These are phyloP conservation scores for Diachrysia chrysitis DNA, from an alignment of 2,888 invertebrate genomes.

Conservation along the genomic window DNA sequence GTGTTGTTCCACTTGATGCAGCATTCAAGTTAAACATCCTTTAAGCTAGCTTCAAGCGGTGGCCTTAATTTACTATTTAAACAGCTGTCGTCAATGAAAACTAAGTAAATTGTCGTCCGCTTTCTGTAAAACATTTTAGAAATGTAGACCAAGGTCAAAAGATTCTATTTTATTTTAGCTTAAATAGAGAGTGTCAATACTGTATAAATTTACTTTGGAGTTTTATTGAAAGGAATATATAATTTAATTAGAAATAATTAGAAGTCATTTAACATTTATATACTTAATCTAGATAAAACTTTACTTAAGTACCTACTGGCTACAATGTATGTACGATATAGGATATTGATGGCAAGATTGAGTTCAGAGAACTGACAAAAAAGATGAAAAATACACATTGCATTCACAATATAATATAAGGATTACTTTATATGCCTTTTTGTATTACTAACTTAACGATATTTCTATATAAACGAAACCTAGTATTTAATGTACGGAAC, in stretches of 20 bases:
- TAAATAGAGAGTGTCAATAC: background rate
- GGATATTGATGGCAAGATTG: too few species aligned
- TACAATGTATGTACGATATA: too few species aligned
- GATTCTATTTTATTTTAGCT: background rate
- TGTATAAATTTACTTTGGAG: background rate
- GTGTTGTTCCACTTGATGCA: constrained; percentile 1
- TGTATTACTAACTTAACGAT: too few species aligned
- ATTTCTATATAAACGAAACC: too few species aligned
- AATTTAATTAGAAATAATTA: background rate
- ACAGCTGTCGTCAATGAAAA: constrained; percentile 6
- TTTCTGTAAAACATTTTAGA: constrained; percentile 2
- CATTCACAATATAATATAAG: too few species aligned
- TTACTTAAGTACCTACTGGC: too few species aligned
- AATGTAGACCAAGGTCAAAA: background rate
- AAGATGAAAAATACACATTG: too few species aligned
- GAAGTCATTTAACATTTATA: too few species aligned
- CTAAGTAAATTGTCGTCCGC: background rate
- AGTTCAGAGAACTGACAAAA: too few species aligned
- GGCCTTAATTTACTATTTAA: constrained; percentile 6
- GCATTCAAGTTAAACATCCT: constrained; percentile 3
- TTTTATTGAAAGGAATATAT: background rate
- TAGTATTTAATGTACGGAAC: too few species aligned
- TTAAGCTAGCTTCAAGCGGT: background rate
- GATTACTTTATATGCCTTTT: too few species aligned
- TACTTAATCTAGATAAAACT: too few species aligned